A percentile compares a stretch with the other conserved stretches of the same genome.
These are phyloP conservation scores for Bugula neritina DNA, from an alignment of 2,888 invertebrate genomes.

Conservation along the genomic window DNA sequence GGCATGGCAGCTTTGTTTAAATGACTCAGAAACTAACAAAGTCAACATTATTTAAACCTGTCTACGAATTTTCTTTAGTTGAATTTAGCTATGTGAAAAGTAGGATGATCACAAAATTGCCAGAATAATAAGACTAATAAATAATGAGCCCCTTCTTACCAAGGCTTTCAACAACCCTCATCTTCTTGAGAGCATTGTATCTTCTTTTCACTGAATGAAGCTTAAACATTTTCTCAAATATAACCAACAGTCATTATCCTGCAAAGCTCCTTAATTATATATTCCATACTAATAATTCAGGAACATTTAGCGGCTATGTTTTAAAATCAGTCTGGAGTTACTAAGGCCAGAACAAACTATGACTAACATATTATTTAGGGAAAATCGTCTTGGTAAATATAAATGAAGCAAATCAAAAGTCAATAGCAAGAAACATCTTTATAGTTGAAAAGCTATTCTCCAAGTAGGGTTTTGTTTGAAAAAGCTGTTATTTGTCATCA, in stretches of 20 bases:
- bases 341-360: too few species aligned
- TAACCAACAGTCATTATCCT: neutral
- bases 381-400: too few species aligned
- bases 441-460: too few species aligned
- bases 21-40: neutral
- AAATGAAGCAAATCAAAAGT: too few species aligned
- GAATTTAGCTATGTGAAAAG: neutral
- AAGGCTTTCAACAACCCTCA: neutral
- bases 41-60: neutral
- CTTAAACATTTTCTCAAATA: neutral
- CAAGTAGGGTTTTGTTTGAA: too few species aligned
- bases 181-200: neutral
- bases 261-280: neutral
- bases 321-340: too few species aligned
- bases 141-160: neutral
- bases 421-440: too few species aligned
- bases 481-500: too few species aligned
- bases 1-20: neutral
- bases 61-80: neutral
- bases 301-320: too few species aligned
- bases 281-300: too few species aligned
- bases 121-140: constrained; percentile 6
- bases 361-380: too few species aligned
- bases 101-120: constrained; percentile 11
- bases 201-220: neutral